phyloP scores from a whole-genome alignment of 1,140 invertebrate genomes.

The Hestina assimilis region DNA sequence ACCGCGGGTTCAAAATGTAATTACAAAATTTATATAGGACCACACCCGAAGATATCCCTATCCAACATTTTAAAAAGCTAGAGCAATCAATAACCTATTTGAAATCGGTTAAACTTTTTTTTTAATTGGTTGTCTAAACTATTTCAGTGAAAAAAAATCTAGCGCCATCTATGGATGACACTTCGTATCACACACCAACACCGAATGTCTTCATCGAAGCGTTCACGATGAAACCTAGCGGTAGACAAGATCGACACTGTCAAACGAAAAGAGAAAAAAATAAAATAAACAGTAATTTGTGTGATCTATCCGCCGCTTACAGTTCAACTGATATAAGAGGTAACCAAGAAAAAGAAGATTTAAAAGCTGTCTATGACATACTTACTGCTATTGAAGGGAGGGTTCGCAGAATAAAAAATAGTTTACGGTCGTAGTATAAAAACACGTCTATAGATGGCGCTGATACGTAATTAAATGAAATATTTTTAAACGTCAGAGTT shows the following conservation, averaged over 20 bases:
- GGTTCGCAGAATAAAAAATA: constrained; percentile 49
- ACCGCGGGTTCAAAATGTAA: too few species aligned
- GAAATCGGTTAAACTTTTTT: too few species aligned
- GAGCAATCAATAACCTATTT: too few species aligned
- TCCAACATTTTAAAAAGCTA: too few species aligned
- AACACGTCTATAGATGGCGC: constrained; percentile 32
- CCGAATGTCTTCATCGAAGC: constrained; percentile 39
- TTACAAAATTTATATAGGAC: too few species aligned
- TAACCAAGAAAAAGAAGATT: constrained; percentile 39
- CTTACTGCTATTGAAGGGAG: constrained; percentile 60
- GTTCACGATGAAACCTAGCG: constrained; percentile 61
- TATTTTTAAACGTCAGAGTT: too few species aligned
- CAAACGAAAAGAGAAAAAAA: constrained; percentile 32
- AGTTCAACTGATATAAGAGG: constrained; percentile 47
- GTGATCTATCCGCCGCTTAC: constrained; percentile 32
- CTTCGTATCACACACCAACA: constrained; percentile 7
- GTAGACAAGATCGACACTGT: constrained; percentile 34
- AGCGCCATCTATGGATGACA: constrained; percentile 33
- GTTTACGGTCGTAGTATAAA: constrained; percentile 21
- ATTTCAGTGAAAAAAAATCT: constrained; percentile 39
- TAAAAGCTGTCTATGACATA: constrained; percentile 54
- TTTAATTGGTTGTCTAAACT: too few species aligned
- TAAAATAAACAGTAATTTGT: constrained; percentile 13
- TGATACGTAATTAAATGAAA: neutral
- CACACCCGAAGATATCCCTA: too few species aligned